Evolutionary conservation across 35 echinoderm and acorn worm species (phyloP), one percentile per base, ranked within the genome.

Genomic region (Eucidaris tribuloides): DNA sequence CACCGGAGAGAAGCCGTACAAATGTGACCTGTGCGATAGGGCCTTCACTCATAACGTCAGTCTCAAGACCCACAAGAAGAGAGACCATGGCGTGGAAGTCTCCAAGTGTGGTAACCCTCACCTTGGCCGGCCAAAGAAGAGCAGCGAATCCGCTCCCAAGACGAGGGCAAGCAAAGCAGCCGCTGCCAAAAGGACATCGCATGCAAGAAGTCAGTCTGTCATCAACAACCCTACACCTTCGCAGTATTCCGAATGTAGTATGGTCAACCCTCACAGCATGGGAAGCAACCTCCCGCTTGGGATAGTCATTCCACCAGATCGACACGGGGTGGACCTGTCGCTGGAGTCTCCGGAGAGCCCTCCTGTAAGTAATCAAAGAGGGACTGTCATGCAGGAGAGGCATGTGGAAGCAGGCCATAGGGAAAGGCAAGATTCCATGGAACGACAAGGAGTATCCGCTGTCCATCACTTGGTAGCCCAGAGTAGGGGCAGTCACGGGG

Each of bases 1-100:
- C 58, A 91, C 88, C 29, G 88, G 88, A 17, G 74, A 91, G 58
- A 91, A 84, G 66, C 88, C 88, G 3, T 91, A 79, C 32, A 76
- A 84, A 57, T 91, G 88, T 91, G 70, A 91, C 31, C n/a, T 79
- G 58, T 91, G 88, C 64, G 7, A 49, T 0, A 14, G 55, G 24
- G 38, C 81, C 0, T 91, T 91, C 46, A 79, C 81, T 13, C 88
- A 91, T 52, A 91, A 91, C 19, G 81, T 91, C 59, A 84, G 81
- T 30, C 60, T 84, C 3, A 91, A 91, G 71, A 79, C 66, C 9
- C 88, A 91, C 46, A 65, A 83, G 58, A 91, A 84, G 54, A 34
- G 28, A 20, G 55, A 44, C 5, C 88, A 91, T 71, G 81, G 81
- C 2, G 56, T 91, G 24, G 81, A 91, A 23, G 39, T 76, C 19